Percentiles rank a stretch among this genome's conserved stretches.
phyloP scores from a whole-genome alignment of 1,140 invertebrate species.

The Metopolophium dirhodum region DNA sequence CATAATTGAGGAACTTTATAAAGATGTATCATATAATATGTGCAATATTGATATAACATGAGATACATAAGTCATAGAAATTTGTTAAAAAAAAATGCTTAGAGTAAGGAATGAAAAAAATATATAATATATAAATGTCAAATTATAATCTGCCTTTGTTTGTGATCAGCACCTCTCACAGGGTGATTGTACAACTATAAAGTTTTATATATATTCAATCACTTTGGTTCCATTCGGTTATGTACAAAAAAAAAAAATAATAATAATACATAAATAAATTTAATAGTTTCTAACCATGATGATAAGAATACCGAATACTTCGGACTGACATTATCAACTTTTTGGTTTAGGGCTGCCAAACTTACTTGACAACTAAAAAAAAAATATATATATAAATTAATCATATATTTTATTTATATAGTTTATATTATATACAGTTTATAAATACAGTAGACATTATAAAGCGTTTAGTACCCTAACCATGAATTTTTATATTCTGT shows the following conservation, averaged over 20 bases:
- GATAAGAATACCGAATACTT: conserved; percentile 40
- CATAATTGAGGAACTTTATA: conserved; percentile 24
- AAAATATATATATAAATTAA: neutral
- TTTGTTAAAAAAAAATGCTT: conserved; percentile 6
- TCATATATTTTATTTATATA: neutral
- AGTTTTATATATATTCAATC: conserved; percentile 37
- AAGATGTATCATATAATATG: conserved; percentile 14
- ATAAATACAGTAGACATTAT: neutral
- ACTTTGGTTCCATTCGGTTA: conserved; percentile 54
- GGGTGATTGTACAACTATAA: conserved; percentile 48
- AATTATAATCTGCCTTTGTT: conserved; percentile 49
- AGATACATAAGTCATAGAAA: neutral
- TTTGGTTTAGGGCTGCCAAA: conserved; percentile 53
- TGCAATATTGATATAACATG: neutral
- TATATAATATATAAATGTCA: conserved; percentile 5
- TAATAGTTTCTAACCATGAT: conserved; percentile 52
- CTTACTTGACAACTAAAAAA: conserved; percentile 55
- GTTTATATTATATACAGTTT: neutral
- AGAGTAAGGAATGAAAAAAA: conserved; percentile 16
- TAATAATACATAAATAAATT: conserved; percentile 56
- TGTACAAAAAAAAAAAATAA: conserved; percentile 41
- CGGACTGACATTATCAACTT: conserved; percentile 50
- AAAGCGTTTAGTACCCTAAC: neutral
- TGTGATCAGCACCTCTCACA: conserved; percentile 38
- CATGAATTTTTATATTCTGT: neutral